Percentiles rank a stretch among this genome's conserved stretches.
Conservation (phyloP, 2,113 vertebrate species). For the Pelobates fuscus region DNA sequence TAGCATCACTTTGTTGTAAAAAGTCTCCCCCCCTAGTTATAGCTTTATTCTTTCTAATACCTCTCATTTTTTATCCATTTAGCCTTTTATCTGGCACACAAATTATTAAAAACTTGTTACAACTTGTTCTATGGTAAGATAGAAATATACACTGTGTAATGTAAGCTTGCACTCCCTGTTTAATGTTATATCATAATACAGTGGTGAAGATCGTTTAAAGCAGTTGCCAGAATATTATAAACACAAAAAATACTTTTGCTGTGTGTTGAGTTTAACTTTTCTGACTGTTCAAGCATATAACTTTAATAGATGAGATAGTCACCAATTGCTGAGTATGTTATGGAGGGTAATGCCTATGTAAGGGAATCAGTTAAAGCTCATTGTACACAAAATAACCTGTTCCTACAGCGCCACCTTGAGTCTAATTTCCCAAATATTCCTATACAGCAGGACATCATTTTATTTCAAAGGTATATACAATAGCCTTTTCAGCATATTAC, state of each 20-base stretch:
- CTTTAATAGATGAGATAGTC: conserved; percentile 21
- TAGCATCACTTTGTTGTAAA: too few species aligned
- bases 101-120: neutral
- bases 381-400: conserved; percentile 9
- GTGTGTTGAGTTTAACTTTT: conserved; percentile 4
- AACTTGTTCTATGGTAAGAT: neutral
- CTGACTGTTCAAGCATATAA: conserved; percentile 20
- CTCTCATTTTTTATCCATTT: neutral
- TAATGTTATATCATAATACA: neutral
- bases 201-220: neutral
- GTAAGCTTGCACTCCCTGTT: neutral
- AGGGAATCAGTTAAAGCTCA: conserved; percentile 8
- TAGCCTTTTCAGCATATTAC: too few species aligned
- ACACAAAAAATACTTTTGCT: conserved; percentile 6
- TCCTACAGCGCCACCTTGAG: conserved; percentile 37
- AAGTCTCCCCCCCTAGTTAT: too few species aligned
- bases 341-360: conserved; percentile 22
- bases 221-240: conserved; percentile 5
- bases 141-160: neutral
- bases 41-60: too few species aligned
- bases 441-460: too few species aligned
- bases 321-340: conserved; percentile 19
- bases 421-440: neutral
- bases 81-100: neutral
- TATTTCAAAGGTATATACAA: too few species aligned